phyloP scores from a whole-genome alignment of 1,140 invertebrate species.

The Drosophila pruinosa region DNA sequence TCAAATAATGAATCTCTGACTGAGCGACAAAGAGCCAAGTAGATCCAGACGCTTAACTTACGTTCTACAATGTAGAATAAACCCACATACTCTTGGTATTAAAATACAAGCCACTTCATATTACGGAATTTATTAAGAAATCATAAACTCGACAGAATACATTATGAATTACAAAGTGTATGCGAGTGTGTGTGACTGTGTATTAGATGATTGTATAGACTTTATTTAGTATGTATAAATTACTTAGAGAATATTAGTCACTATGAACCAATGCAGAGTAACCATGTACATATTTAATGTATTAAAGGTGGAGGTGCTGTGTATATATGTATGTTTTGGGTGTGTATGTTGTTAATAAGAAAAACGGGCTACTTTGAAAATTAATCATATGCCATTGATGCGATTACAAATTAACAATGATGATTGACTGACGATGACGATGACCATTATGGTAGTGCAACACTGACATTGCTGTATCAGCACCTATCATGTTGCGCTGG shows the following conservation, averaged over 20 bases:
- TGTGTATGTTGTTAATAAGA: constrained; percentile 42
- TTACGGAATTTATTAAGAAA: constrained; percentile 72
- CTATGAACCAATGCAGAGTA: constrained; percentile 68
- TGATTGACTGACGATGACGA: constrained; percentile 31
- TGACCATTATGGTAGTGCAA: constrained; percentile 18
- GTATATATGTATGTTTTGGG: constrained; percentile 22
- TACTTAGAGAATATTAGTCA: constrained; percentile 74
- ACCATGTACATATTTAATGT: constrained; percentile 25
- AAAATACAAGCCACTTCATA: constrained; percentile 10
- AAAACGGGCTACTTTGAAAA: constrained; percentile 40
- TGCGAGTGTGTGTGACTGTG: constrained; percentile 37
- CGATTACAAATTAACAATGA: constrained; percentile 60
- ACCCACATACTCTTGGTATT: background rate
- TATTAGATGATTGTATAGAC: constrained; percentile 45
- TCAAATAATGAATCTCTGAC: no score
- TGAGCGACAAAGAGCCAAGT: no score
- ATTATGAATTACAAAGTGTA: constrained; percentile 58
- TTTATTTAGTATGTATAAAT: constrained; percentile 67
- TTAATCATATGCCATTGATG: constrained; percentile 27
- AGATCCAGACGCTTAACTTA: no score
- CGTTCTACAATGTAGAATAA: background rate
- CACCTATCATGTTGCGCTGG: constrained; percentile 54
- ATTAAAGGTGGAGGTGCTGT: constrained; percentile 7
- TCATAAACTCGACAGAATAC: constrained; percentile 70
- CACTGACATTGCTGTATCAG: constrained; percentile 3